Base-by-base conservation (phyloP, 1,140 invertebrate genomes). In the Harpegnathos saltator region DNA sequence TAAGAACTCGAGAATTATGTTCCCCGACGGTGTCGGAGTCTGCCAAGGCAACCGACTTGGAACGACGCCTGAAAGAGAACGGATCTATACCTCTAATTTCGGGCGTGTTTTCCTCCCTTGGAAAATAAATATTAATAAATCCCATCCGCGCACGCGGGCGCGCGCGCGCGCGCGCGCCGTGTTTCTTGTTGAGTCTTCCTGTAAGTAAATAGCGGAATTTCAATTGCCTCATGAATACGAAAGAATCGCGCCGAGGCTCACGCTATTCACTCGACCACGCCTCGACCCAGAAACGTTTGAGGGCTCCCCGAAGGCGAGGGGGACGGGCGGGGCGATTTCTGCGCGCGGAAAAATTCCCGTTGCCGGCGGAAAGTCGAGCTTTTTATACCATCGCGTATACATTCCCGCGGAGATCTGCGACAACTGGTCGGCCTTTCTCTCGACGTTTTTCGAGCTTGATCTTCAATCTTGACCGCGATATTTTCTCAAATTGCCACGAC, bases 401-500 rank as follows among this genome's bases (percentile, higher is more conserved):
- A n/a, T n/a, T n/a, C n/a, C n/a, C n/a, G n/a, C n/a, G 11, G 56
- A 17, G 29, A 61, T 61, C 17, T 19, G 19, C 22, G 15, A 38
- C 38, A 24, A n/a, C 54, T 9, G 48, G 11, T 11, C 12, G 12
- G 56, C 26, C 11, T 59, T 14, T 15, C 56, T 26, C 15, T 59
- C 11, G 19, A 48, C 24, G 24, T 17, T 33, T 38, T 73, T n/a
- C 11, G 22, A 74, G 48, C 19, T 62, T 74, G n/a, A 59, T 17
- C 19, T 50, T 33, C 54, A 1, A 24, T 26, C 24, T 59, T 44
- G 24, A 22, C 48, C 48, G 5, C 3, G 54, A 38, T 59, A 44
- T 73, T 19, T 59, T 19, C 17, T 62, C 38, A 58, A 74, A 62
- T 74, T 48, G 50, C 44, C 50, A 63, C 29, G 52, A 63, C 17